Base-by-base conservation (phyloP, 2,113 vertebrate genomes). In the Clarias gariepinus region DNA sequence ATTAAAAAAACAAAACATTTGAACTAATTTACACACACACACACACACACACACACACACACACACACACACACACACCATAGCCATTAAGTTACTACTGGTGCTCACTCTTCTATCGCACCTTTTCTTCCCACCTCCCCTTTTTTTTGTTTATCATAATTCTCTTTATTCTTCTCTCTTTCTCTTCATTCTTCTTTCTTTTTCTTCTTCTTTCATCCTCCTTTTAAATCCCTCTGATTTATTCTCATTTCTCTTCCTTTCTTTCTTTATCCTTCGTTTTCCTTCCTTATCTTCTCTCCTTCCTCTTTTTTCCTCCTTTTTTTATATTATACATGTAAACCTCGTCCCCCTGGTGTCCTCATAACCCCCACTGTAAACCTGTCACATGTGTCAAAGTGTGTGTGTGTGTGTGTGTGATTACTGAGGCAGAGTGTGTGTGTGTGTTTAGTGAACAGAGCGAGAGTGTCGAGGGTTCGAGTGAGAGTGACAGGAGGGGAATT, bases 401-500 rank as follows among this genome's bases (percentile, higher is more conserved):
- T 23, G 33, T 33, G 66, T 8, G 16, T 47, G 68, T 21, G 33
- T 30, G 66, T 16, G 6, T 4, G 33, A 23, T 47, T 21, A 25
- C 3, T 41, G 36, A 4, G 16, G 60, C 28, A 16, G 1, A 10
- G 33, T 10, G 18, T 73, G 18, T 19, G 33, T 73, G 33, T 73
- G 71, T 47, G 71, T n/a, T 47, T 71, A 1, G 9, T n/a, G 25
- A n/a, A 5, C n/a, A 1, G n/a, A 2, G 25, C 28, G 61, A 78
- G 81, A 84, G 57, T 79, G n/a, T 71, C n/a, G 64, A 80, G 81
- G 55, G 57, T 47, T 36, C 61, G 28, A 47, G 33, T 85, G 86
- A 83, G 71, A 68, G 9, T 57, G 53, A 25, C n/a, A 53, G 85
- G 86, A 87, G 86, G 82, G 81, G 63, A 87, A 87, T 80, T 85